Percentiles rank a stretch among this genome's conserved stretches.
Conservation (phyloP, 1,140 invertebrate species). For the Epicauta chinensis region DNA sequence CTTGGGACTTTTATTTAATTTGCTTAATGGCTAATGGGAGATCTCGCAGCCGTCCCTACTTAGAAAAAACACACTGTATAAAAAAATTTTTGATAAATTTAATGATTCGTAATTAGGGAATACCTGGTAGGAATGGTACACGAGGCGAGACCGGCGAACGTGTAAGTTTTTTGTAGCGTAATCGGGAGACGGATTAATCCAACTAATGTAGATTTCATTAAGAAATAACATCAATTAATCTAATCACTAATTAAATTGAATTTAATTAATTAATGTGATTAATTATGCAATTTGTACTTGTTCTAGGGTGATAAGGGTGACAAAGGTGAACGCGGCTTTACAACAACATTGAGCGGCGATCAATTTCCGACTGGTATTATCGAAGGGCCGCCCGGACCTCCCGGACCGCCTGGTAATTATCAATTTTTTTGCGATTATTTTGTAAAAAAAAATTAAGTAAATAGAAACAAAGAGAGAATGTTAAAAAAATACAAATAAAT, state of each 20-base stretch:
- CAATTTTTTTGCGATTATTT: not conserved
- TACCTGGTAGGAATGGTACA: constrained; percentile 43
- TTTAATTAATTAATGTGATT: not conserved
- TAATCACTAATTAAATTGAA: not conserved
- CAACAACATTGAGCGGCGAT: constrained; percentile 83
- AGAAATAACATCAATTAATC: not conserved
- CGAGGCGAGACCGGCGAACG: constrained; percentile 33
- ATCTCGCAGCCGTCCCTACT: too few relatives aligned
- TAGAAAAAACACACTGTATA: too few relatives aligned
- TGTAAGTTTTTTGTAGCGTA: constrained; percentile 17
- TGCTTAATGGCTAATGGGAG: too few relatives aligned
- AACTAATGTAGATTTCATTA: too few relatives aligned
- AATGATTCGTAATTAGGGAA: constrained; percentile 37
- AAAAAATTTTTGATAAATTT: too few relatives aligned
- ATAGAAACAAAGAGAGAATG: too few relatives aligned
- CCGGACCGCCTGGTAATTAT: constrained; percentile 77
- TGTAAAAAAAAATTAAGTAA: not conserved
- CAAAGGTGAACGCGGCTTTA: constrained; percentile 84
- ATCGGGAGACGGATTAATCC: not conserved
- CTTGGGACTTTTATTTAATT: too few relatives aligned
- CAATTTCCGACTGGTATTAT: constrained; percentile 87
- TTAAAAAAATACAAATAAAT: not conserved
- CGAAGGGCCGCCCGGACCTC: constrained; percentile 86
- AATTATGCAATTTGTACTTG: not conserved
- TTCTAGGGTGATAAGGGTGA: constrained; percentile 80